These are phyloP conservation scores for Carapus acus DNA, from an alignment of 2,797 vertebrate genomes.

Conservation along the genomic window DNA sequence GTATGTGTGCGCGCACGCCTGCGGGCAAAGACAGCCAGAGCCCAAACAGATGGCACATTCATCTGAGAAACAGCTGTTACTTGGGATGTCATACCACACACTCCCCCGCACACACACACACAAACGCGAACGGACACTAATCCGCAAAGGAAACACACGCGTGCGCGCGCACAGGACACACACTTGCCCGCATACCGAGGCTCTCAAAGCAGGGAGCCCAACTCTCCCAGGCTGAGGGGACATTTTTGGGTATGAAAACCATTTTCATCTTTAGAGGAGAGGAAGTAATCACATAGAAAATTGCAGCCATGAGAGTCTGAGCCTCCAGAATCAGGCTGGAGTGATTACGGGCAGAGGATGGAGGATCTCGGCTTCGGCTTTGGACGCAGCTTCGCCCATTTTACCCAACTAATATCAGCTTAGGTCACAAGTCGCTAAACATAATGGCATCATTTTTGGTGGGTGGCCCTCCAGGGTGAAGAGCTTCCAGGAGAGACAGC, in stretches of 20 bases:
- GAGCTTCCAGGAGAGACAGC: slow-evolving; percentile 27
- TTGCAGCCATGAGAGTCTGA: slow-evolving; percentile 36
- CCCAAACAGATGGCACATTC: slow-evolving; percentile 30
- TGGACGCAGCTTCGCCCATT: slow-evolving; percentile 29
- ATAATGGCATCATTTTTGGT: slow-evolving; percentile 38
- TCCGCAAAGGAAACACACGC: background rate
- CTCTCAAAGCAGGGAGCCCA: slow-evolving; percentile 15
- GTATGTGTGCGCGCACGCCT: too few species aligned
- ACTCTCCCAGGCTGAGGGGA: slow-evolving; percentile 5
- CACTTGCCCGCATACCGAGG: slow-evolving; percentile 1
- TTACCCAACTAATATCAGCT: slow-evolving; percentile 36
- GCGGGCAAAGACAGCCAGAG: slow-evolving; percentile 13
- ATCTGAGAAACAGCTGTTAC: slow-evolving; percentile 43
- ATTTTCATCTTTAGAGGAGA: slow-evolving; percentile 46
- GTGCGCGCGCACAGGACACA: background rate
- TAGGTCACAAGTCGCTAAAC: slow-evolving; percentile 29
- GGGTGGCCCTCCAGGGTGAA: slow-evolving; percentile 21
- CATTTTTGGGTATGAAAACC: slow-evolving; percentile 46
- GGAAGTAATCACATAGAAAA: slow-evolving; percentile 60
- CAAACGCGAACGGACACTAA: slow-evolving; percentile 4
- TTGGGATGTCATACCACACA: background rate
- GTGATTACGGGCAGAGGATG: slow-evolving; percentile 39
- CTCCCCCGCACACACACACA: slow-evolving; percentile 5
- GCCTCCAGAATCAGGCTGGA: slow-evolving; percentile 30
- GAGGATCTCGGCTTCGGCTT: slow-evolving; percentile 24